Evolutionary conservation across 1,140 invertebrate genomes (phyloP), one percentile per base, ranked within the genome.

Genomic region (Drosophila tropicalis): DNA sequence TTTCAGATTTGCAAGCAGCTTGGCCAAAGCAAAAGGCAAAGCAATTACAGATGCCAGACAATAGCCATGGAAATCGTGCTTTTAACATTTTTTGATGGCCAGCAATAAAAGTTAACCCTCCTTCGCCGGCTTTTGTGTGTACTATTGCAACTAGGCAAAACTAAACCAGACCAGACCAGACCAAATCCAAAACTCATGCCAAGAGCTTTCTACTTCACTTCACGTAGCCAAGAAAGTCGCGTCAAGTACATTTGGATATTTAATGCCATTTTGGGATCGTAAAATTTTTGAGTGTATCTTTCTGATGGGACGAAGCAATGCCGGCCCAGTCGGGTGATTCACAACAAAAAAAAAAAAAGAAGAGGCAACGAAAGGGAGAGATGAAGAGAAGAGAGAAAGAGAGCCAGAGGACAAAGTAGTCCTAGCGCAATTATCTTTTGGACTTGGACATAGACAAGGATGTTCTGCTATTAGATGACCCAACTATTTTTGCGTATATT

Each of bases 201-300:
- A 22, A 36, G 72, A 76, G 60, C 73, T 69, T 40, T 62, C 61
- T 39, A 39, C 36, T 76, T 51, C 44, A 75, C 56, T 85, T 76
- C 79, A 87, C 76, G 82, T 87, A 86, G 76, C 83, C 79, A 70
- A 70, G 78, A 71, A 80, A 80, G 76, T 76, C 73, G 72, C 81
- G 73, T 85, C 81, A 85, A 81, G 81, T 78, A 86, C 79, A 67
- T 80, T 89, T 79, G 80, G 79, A 89, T 83, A 89, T 89, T 87
- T 87, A 87, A 89, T 87, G 83, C 80, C 72, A 76, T 83, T 51
- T 79, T 74, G 60, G 58, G 83, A 72, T 87, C 83, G 83, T 87
- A 87, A 87, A 87, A 80, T 60, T 89, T 87, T 89, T 77, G 72
- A 80, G 83, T 83, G 72, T 86, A 83, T 86, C 83, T 79, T 47